These are phyloP conservation scores for Hydractinia symbiolongicarpus DNA, from an alignment of 30 jellyfish, hydroid and myxozoan genomes.

Conservation along the genomic window DNA sequence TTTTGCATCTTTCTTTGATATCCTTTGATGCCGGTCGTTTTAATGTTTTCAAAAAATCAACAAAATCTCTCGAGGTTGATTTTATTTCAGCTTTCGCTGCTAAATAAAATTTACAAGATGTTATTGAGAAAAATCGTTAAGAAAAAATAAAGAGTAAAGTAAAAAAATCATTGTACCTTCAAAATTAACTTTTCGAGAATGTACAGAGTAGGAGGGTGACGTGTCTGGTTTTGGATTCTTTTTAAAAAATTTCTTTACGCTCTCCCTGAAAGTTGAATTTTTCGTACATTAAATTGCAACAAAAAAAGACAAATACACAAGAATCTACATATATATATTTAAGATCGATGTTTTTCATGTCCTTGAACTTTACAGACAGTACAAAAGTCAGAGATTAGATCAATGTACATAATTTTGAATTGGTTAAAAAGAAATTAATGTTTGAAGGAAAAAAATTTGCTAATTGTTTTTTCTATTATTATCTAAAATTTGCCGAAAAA, in stretches of 20 bases:
- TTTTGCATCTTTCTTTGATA: slow-evolving; percentile 76
- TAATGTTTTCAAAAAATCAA: slow-evolving; percentile 81
- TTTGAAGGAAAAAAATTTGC: too few species aligned
- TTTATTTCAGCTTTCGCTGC: slow-evolving; percentile 66
- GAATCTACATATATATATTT: not conserved
- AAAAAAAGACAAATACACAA: not conserved
- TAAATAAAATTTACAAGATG: slow-evolving; percentile 7
- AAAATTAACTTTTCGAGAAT: not conserved
- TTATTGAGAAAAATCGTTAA: not conserved
- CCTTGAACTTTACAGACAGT: too few species aligned
- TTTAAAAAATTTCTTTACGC: slow-evolving; percentile 87
- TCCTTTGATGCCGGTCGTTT: slow-evolving; percentile 95
- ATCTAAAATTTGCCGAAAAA: too few species aligned
- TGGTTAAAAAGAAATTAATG: too few species aligned
- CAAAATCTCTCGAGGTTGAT: slow-evolving; percentile 87
- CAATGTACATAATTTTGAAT: too few species aligned
- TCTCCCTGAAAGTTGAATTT: slow-evolving; percentile 47
- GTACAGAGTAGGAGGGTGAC: slow-evolving; percentile 16
- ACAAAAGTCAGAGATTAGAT: too few species aligned
- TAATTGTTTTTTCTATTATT: too few species aligned
- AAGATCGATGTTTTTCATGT: not conserved
- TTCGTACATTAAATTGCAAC: not conserved
- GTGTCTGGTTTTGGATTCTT: slow-evolving; percentile 60
- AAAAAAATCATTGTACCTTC: slow-evolving; percentile 7
- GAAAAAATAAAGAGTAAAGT: not conserved